phyloP scores from a whole-genome alignment of 2,797 vertebrate species.

The Amphiprion clarkii region DNA sequence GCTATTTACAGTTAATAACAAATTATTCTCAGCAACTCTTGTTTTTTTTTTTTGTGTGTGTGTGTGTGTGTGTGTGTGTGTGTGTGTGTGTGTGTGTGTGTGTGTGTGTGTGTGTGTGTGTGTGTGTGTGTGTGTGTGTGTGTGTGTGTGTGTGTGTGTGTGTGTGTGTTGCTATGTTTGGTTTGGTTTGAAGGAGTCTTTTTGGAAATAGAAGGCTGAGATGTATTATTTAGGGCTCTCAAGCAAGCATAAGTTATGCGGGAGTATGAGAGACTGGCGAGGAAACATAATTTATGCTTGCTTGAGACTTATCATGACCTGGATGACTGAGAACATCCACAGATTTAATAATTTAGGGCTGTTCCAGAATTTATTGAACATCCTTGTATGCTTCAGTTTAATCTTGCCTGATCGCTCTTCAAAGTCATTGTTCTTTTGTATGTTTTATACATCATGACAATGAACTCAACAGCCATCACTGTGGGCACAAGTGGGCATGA shows the following conservation, averaged over 20 bases:
- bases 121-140: conserved; percentile 61
- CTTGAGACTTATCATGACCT: too few relatives aligned
- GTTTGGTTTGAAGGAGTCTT: conserved; percentile 70
- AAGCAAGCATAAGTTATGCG: too few relatives aligned
- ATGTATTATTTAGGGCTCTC: conserved; percentile 11
- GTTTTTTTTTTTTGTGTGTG: conserved; percentile 57
- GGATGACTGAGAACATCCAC: too few relatives aligned
- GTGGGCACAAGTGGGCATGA: neutral
- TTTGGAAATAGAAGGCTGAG: conserved; percentile 26
- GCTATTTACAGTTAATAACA: conserved; percentile 73
- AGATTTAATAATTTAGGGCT: conserved; percentile 14
- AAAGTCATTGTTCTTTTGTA: neutral
- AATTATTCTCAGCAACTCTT: conserved; percentile 68
- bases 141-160: conserved; percentile 34
- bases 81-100: conserved; percentile 53
- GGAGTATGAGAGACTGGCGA: too few relatives aligned
- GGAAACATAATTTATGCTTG: too few relatives aligned
- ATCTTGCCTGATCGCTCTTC: neutral
- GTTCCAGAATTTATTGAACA: conserved; percentile 1
- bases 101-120: conserved; percentile 15
- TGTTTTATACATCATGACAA: neutral
- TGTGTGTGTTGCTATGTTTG: conserved; percentile 40
- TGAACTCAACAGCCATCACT: neutral
- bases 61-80: conserved; percentile 50
- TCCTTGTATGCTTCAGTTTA: neutral